A percentile compares a stretch with the other conserved stretches of the same genome.
Evolutionary conservation across 2,113 vertebrate genomes (phyloP).

Genomic region (Apodemus speciosus): DNA sequence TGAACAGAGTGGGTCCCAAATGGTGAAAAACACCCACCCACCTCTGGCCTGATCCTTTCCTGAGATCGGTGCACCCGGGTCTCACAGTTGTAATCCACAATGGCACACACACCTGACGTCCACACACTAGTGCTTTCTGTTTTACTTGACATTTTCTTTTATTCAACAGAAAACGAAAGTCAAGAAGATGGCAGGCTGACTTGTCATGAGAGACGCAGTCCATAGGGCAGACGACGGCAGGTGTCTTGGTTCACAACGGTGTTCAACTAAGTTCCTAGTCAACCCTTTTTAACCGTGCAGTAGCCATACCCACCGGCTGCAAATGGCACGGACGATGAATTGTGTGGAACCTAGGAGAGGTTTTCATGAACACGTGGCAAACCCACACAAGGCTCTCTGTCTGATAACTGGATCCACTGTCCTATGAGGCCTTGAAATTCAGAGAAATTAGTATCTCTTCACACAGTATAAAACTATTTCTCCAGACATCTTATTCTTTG

Average conservation of each 20-base stretch:
- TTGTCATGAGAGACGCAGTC: neutral
- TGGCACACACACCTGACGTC: slow-evolving; percentile 41
- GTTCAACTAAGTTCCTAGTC: neutral
- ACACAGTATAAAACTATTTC: too few species aligned
- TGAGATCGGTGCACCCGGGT: neutral
- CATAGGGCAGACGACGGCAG: neutral
- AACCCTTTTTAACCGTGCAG: neutral
- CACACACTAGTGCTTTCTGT: slow-evolving; percentile 23
- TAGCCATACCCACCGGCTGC: neutral
- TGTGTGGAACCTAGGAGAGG: too few species aligned
- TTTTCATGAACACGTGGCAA: too few species aligned
- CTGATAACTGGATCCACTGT: too few species aligned
- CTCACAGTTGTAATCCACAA: slow-evolving; percentile 61
- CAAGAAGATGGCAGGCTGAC: neutral
- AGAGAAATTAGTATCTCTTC: too few species aligned
- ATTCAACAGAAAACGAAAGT: slow-evolving; percentile 40
- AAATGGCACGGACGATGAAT: neutral
- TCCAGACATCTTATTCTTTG: too few species aligned
- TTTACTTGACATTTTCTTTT: slow-evolving; percentile 56
- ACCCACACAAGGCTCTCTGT: too few species aligned
- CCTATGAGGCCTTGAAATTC: too few species aligned
- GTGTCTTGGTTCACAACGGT: neutral
- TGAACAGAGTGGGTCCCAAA: neutral
- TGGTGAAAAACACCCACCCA: neutral
- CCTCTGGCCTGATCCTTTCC: neutral